Base-by-base conservation (phyloP, 2,888 invertebrate species). In the Agrilus biguttatus region DNA sequence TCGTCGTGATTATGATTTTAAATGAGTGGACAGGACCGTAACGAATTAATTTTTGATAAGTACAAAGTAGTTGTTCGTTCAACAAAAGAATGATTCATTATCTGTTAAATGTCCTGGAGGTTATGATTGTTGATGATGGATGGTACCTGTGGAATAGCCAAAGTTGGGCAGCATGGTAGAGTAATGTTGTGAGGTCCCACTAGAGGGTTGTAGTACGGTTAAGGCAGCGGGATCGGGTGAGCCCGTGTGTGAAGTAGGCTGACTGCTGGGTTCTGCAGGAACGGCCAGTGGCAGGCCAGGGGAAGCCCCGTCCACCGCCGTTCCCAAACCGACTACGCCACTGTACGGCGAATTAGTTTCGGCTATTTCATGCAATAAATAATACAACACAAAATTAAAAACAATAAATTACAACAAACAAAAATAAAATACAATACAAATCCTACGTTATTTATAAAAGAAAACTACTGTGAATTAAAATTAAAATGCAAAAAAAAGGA, bases 141-240 rank as follows among this genome's bases (percentile, higher is more conserved):
- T 14, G 45, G 43, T 60, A 66, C 80, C 79, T 74, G 79, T 69
- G 47, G 78, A 72, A 61, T 80, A 80, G 66, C 78, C 78, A 62
- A 80, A 80, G 68, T 78, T 78, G 49, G 79, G 79, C 54, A 80
- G 69, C 73, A 78, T 75, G 54, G 77, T 70, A 47, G 76, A 72
- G 56, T 78, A 75, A 53, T 73, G 72, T 48, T 72, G 71, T 50
- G 70, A 67, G 49, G 70, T 61, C 55, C 67, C 69, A 49, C 69
- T 70, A 51, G 74, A 72, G 37, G 79, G 74, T 59, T 79, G 77
- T 49, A 80, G 68, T 49, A 80, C 73, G 55, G 66, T 65, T 42
- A 67, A 55, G 17, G 64, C 66, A 28, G 65, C 58, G 36, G 67
- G 65, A 57, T 68, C 67, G 8, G 67, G 73, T 36, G 72, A 68